Percentiles rank a stretch among this genome's conserved stretches.
Evolutionary conservation across 2,888 invertebrate genomes (phyloP).

Genomic region (Ecdyonurus torrentis): DNA sequence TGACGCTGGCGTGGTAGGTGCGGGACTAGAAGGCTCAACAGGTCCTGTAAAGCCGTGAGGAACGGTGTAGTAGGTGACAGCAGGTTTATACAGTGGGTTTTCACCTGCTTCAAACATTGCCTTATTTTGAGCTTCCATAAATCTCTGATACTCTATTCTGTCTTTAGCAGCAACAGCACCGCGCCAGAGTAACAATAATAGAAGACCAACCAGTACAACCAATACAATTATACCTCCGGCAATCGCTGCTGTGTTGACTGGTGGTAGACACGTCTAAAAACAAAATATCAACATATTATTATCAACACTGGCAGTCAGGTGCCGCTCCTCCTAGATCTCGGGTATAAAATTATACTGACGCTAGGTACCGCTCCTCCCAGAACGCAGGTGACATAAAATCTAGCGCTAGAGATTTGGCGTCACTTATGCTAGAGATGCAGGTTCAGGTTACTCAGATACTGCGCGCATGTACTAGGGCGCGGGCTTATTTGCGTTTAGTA

Average conservation of each 20-base stretch:
- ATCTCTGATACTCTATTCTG: background rate
- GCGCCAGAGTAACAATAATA: background rate
- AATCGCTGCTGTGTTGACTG: background rate
- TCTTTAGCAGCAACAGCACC: background rate
- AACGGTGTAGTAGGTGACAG: background rate
- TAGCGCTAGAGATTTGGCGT: too few relatives aligned
- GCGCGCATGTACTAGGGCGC: too few relatives aligned
- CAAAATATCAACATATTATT: too few relatives aligned
- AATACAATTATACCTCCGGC: background rate
- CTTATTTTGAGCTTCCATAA: background rate
- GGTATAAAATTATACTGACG: too few relatives aligned
- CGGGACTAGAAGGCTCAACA: background rate
- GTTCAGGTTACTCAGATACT: too few relatives aligned
- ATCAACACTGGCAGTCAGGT: too few relatives aligned
- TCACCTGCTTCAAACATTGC: background rate
- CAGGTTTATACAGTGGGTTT: background rate
- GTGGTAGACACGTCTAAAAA: background rate
- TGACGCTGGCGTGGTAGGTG: background rate
- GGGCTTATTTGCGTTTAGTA: too few relatives aligned
- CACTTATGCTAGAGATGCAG: too few relatives aligned
- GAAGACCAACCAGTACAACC: background rate
- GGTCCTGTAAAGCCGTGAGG: background rate
- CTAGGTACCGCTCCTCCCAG: too few relatives aligned
- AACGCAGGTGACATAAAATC: too few relatives aligned
- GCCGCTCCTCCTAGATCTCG: too few relatives aligned